Evolutionary conservation across 2,888 invertebrate species (phyloP).

Genomic region (Cerastis rubricosa): DNA sequence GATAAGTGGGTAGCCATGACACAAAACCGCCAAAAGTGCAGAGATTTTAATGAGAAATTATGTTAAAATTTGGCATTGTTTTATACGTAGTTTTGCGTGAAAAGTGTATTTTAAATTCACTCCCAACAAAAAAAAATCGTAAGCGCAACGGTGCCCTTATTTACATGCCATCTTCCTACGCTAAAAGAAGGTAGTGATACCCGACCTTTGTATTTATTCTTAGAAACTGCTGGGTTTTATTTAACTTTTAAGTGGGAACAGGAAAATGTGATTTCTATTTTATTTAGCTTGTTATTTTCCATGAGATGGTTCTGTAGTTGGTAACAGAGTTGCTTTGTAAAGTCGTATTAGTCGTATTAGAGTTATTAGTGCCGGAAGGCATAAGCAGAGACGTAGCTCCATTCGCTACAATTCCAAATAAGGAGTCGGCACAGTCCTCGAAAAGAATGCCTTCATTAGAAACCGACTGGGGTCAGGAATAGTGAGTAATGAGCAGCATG

Average conservation of each 20-base stretch:
- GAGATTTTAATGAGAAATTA: too few relatives aligned
- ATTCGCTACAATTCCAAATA: not conserved
- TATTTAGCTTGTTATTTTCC: not conserved
- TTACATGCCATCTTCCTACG: conserved; percentile 1
- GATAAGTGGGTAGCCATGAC: too few relatives aligned
- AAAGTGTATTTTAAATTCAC: not conserved
- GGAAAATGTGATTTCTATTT: conserved; percentile 10
- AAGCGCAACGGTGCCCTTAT: not conserved
- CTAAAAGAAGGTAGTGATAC: conserved; percentile 2
- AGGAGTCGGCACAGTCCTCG: not conserved
- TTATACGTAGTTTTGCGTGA: not conserved
- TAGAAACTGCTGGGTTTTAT: not conserved
- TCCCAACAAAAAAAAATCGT: not conserved
- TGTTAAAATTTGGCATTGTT: too few relatives aligned
- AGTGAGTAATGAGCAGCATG: not conserved
- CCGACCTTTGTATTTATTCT: not conserved
- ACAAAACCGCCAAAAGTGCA: too few relatives aligned
- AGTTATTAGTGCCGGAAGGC: not conserved
- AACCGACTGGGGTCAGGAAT: not conserved
- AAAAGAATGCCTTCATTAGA: conserved; percentile 9
- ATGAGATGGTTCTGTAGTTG: not conserved
- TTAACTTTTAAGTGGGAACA: not conserved
- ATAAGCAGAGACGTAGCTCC: not conserved
- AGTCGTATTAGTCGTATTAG: not conserved
- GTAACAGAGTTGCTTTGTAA: not conserved